Base-by-base conservation (phyloP, 2,113 vertebrate genomes). In the Ornithorhynchus anatinus region DNA sequence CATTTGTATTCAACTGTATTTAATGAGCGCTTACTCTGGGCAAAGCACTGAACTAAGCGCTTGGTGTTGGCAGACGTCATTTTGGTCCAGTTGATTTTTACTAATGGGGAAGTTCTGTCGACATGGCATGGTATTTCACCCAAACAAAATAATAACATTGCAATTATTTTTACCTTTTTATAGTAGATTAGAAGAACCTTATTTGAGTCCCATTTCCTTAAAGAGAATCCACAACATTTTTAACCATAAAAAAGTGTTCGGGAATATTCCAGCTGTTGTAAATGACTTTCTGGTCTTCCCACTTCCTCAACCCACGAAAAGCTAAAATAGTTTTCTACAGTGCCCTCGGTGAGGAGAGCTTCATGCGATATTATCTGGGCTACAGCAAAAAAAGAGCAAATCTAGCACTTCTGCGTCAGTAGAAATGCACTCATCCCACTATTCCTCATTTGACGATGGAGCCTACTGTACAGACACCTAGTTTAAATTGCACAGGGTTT, bases 191-290 rank as follows among this genome's bases (percentile, higher is more conserved):
- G 62, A 12, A 51, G 61, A 56, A 62, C 2, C 47, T 22, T 63
- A 19, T 10, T 54, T 45, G 19, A 5, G n/a, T 35, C 33, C 29
- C 27, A 19, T 69, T 72, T 63, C 35, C 31, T 50, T 16, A 50
- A 50, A 50, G 31, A 29, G 47, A 14, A 50, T 72, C 27, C 51
- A 52, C 25, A 27, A 17, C 38, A 66, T 33, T 44, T 22, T 68
- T n/a, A 54, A 20, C 19, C 47, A 53, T 38, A 5, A 72, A 66
- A 51, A 51, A 43, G 47, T 31, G 58, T 72, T 42, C 45, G 22
- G 37, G 45, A 25, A 47, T 27, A 4, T 50, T 50, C 22, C 15
- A 50, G 47, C 47, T 50, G 47, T 27, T 69, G 66, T 66, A 69
- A n/a, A 69, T 51, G n/a, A 62, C 45, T 38, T 10, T 53, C 33